phyloP scores from a whole-genome alignment of 2,888 invertebrate species.

The Anarsia innoxiella region DNA sequence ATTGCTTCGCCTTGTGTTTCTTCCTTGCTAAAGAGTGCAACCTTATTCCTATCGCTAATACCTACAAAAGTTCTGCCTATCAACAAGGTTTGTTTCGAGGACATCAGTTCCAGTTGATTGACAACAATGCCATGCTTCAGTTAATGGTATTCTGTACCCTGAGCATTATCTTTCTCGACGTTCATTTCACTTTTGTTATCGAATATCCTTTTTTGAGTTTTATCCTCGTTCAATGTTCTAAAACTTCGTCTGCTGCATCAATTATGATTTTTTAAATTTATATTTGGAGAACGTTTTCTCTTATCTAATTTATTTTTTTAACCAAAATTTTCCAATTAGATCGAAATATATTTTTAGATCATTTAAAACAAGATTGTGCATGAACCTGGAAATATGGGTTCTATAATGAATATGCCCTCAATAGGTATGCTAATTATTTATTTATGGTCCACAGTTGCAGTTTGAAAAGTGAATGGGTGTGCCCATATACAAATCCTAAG shows the following conservation, averaged over 20 bases:
- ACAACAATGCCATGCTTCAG: slow-evolving; percentile 50
- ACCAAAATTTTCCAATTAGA: too few relatives aligned
- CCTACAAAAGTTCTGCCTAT: slow-evolving; percentile 5
- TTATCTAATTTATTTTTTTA: too few relatives aligned
- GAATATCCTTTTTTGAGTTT: too few relatives aligned
- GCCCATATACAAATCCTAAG: slow-evolving; percentile 14
- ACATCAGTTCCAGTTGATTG: slow-evolving; percentile 44
- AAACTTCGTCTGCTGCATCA: too few relatives aligned
- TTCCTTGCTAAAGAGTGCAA: neutral
- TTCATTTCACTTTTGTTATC: too few relatives aligned
- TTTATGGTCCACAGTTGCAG: slow-evolving; percentile 4
- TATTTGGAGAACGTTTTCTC: too few relatives aligned
- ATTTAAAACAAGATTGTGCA: too few relatives aligned
- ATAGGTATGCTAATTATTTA: slow-evolving; percentile 9
- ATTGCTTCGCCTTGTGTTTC: neutral
- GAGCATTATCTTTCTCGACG: neutral
- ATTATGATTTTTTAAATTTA: too few relatives aligned
- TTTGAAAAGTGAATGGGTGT: slow-evolving; percentile 11
- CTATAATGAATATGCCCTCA: neutral
- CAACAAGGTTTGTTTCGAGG: slow-evolving; percentile 23
- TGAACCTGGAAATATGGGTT: too few relatives aligned
- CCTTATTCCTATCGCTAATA: neutral
- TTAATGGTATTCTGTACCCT: slow-evolving; percentile 19
- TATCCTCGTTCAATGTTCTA: too few relatives aligned
- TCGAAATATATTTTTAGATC: too few relatives aligned